Percentiles rank a stretch among this genome's conserved stretches.
Conservation (phyloP, 2,888 invertebrate species). For the Enoplolaimus lenunculus region DNA sequence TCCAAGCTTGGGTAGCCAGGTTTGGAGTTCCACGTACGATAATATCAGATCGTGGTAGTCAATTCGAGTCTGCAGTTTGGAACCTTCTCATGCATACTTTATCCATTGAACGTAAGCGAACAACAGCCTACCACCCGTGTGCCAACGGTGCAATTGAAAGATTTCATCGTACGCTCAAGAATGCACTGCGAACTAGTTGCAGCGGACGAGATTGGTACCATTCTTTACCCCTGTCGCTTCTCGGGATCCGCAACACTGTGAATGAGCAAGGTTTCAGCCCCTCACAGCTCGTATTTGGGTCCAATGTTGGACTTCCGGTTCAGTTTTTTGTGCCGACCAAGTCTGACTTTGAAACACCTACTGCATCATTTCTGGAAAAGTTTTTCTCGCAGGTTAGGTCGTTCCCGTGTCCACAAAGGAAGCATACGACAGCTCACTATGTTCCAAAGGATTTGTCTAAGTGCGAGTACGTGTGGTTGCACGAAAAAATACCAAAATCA, state of each 20-base stretch:
- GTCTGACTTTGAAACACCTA: background rate
- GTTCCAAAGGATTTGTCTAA: background rate
- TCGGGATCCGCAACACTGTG: slow-evolving; percentile 1
- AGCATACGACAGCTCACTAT: background rate
- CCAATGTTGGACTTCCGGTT: too few species aligned
- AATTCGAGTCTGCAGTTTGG: too few species aligned
- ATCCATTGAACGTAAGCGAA: too few species aligned
- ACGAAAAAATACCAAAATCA: too few species aligned
- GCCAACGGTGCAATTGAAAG: slow-evolving; percentile 12
- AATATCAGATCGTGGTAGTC: too few species aligned
- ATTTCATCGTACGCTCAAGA: slow-evolving; percentile 10
- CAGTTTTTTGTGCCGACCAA: too few species aligned
- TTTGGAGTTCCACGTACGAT: too few species aligned
- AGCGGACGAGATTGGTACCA: background rate
- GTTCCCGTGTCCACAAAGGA: background rate
- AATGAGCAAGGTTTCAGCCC: too few species aligned
- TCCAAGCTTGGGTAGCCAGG: too few species aligned
- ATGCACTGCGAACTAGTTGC: slow-evolving; percentile 1
- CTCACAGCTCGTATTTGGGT: too few species aligned
- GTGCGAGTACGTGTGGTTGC: background rate
- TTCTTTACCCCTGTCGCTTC: slow-evolving; percentile 1
- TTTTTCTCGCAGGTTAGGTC: background rate
- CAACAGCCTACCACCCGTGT: slow-evolving; percentile 11
- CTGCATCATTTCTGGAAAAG: background rate
- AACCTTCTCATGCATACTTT: too few species aligned